Conservation (phyloP, 2,888 invertebrate species). For the Seira musarum region DNA sequence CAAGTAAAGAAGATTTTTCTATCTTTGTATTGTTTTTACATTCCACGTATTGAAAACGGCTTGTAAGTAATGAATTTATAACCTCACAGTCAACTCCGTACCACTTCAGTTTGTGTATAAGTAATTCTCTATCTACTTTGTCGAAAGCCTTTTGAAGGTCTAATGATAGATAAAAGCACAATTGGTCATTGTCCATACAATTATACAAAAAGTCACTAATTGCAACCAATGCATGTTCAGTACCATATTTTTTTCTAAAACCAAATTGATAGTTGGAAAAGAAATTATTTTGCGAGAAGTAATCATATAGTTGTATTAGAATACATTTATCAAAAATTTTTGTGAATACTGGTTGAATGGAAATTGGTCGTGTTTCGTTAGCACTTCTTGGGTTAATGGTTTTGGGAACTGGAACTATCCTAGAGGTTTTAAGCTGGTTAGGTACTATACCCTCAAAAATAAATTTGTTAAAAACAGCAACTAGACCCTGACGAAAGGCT, state of each 20-base stretch:
- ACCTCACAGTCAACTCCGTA: constrained; percentile 26
- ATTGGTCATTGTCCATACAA: constrained; percentile 10
- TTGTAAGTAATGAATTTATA: constrained; percentile 17
- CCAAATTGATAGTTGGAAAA: constrained; percentile 41
- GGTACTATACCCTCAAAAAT: constrained; percentile 14
- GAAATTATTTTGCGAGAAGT: constrained; percentile 13
- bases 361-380: constrained; percentile 40
- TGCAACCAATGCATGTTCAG: constrained; percentile 34
- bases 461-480: constrained; percentile 7
- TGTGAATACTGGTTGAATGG: constrained; percentile 29
- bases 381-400: constrained; percentile 11
- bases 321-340: constrained; percentile 52
- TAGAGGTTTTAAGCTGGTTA: constrained; percentile 11
- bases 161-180: constrained; percentile 21
- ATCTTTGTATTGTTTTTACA: neutral
- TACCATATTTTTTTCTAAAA: constrained; percentile 26
- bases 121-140: constrained; percentile 4
- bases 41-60: constrained; percentile 26
- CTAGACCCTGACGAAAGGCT: neutral
- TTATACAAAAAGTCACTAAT: constrained; percentile 26
- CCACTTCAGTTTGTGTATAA: constrained; percentile 36
- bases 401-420: constrained; percentile 43
- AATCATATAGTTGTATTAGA: constrained; percentile 1
- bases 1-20: neutral
- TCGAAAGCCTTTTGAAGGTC: constrained; percentile 49